Percentiles rank a stretch among this genome's conserved stretches.
Evolutionary conservation across 1,140 invertebrate genomes (phyloP).

Genomic region (Plectus sambesii): DNA sequence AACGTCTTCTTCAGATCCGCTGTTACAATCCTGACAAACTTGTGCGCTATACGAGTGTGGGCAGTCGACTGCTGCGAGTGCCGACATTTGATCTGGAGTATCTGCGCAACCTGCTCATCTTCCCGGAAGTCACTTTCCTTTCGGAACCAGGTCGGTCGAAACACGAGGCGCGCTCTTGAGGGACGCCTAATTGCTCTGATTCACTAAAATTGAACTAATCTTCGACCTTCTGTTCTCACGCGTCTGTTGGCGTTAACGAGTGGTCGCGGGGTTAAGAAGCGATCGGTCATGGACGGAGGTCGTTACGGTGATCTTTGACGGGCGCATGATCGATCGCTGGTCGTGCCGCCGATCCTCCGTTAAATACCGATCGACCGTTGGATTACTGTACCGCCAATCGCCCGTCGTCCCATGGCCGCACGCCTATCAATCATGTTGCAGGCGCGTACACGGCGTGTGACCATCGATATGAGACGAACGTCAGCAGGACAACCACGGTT

Average conservation of each 20-base stretch:
- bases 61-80: constrained; percentile 34
- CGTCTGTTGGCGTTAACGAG: too few relatives aligned
- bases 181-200: constrained; percentile 7
- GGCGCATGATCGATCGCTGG: too few relatives aligned
- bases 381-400: neutral
- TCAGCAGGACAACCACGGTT: constrained; percentile 15
- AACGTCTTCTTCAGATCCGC: too few relatives aligned
- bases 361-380: constrained; percentile 12
- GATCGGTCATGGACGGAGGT: too few relatives aligned
- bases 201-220: constrained; percentile 3
- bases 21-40: constrained; percentile 31
- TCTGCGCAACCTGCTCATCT: constrained; percentile 31
- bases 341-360: too few relatives aligned
- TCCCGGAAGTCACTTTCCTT: constrained; percentile 31
- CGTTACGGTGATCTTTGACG: too few relatives aligned
- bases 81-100: constrained; percentile 36
- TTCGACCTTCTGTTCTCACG: too few relatives aligned
- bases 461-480: constrained; percentile 28
- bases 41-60: constrained; percentile 18
- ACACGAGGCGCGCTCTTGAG: constrained; percentile 9
- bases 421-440: too few relatives aligned
- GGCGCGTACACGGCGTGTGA: constrained; percentile 39
- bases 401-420: too few relatives aligned
- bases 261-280: too few relatives aligned
- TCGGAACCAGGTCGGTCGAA: constrained; percentile 29